Evolutionary conservation across 2,888 invertebrate genomes (phyloP).

Genomic region (Blera fallax): DNA sequence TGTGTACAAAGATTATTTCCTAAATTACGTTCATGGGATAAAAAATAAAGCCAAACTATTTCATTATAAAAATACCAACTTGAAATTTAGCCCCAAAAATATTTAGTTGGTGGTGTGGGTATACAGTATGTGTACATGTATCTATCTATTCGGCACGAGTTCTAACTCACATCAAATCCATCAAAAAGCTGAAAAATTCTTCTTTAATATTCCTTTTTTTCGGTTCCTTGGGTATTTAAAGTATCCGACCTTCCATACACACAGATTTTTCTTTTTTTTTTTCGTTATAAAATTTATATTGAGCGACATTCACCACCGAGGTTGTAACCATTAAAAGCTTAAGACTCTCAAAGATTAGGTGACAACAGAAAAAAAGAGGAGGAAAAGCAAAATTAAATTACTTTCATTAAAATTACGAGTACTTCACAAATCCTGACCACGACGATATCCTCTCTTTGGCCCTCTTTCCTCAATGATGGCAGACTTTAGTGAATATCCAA

Average conservation of each 20-base stretch:
- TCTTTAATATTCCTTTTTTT: background rate
- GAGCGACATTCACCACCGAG: background rate
- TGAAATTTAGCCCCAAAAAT: background rate
- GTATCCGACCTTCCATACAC: background rate
- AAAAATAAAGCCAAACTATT: background rate
- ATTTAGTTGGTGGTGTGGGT: background rate
- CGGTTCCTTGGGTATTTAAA: background rate
- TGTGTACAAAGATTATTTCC: too few species aligned
- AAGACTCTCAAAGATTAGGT: background rate
- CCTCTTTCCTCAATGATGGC: constrained; percentile 3
- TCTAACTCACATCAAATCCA: background rate
- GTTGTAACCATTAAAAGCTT: background rate
- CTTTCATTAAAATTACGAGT: constrained; percentile 16
- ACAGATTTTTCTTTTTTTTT: background rate
- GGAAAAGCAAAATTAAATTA: constrained; percentile 14
- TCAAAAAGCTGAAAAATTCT: background rate
- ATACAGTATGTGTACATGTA: too few species aligned
- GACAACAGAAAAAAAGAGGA: background rate
- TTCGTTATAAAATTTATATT: background rate
- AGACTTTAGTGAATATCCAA: background rate
- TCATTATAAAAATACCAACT: background rate
- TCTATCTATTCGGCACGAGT: too few species aligned
- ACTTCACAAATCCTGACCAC: background rate
- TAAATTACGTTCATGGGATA: background rate
- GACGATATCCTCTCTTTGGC: background rate